Evolutionary conservation across 1,140 invertebrate species (phyloP), one percentile per base, ranked within the genome.

Genomic region (Tachypleus tridentatus): DNA sequence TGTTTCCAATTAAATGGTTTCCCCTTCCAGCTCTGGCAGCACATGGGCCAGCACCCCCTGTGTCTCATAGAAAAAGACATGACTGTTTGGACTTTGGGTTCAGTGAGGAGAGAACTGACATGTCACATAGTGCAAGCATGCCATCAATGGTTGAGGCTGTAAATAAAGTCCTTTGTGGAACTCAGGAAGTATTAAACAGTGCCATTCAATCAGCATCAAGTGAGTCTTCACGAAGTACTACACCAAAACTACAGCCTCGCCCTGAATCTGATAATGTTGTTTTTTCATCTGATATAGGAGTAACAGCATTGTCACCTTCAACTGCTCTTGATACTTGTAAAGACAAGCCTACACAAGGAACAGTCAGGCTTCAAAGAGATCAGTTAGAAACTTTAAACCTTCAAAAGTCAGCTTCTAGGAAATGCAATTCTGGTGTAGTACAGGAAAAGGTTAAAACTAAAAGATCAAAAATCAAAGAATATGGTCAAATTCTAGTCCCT

Each of bases 101-200:
- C 51, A 64, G 3, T 65, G 65, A 67, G 60, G 49, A 59, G 54
- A 60, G 65, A 62, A 11, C 29, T 49, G 49, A 29, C n/a, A 63
- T 61, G 29, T n/a, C n/a, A 11, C 66, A 67, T 51, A 70, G 66
- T 58, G 63, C 63, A 8, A 71, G 70, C 61, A 65, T 62, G 8
- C 70, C 70, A 51, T 69, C 67, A 48, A 65, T 67, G 49, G 62
- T 64, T 5, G 67, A 66, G 58, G 65, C 63, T 51, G 67, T 65
- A 9, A 70, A 67, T 57, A 51, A 63, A 51, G 67, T 67, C 4
- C 65, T 69, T 11, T 66, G 68, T 58, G 65, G 68, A 54, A 69
- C 68, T 5, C 62, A 65, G 52, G 68, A 67, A 64, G 56, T 69
- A 50, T 53, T 69, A 6, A 66, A 66, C 57, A 66, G 68, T 64